Conservation (phyloP, 2,797 vertebrate species). For the Gymnothorax javanicus region DNA sequence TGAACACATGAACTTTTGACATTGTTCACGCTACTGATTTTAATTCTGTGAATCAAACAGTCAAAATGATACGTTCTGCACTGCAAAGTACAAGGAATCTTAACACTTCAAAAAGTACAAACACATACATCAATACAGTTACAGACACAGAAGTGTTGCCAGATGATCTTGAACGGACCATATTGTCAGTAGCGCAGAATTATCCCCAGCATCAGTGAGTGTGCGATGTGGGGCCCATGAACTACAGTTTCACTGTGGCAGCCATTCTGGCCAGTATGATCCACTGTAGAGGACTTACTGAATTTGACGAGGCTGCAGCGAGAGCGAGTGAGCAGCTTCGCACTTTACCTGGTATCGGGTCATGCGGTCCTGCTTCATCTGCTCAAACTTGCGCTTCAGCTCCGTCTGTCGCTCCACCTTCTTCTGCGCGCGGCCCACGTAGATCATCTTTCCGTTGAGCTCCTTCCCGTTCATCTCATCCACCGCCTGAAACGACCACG, state of each 20-base stretch:
- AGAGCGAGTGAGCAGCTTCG: background rate
- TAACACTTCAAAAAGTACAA: too few species aligned
- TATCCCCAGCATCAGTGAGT: constrained; percentile 58
- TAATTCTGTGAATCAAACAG: too few species aligned
- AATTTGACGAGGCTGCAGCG: constrained; percentile 70
- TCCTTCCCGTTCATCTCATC: constrained; percentile 99
- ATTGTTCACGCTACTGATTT: too few species aligned
- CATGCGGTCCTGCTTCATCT: constrained; percentile 98
- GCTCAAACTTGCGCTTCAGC: constrained; percentile 95
- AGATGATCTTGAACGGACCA: background rate
- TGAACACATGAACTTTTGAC: too few species aligned
- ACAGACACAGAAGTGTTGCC: background rate
- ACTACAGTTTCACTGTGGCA: constrained; percentile 63
- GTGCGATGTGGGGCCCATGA: constrained; percentile 59
- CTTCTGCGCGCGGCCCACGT: constrained; percentile 95
- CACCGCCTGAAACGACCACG: constrained; percentile 77
- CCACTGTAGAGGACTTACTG: constrained; percentile 55
- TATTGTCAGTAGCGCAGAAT: constrained; percentile 60
- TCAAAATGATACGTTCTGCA: too few species aligned
- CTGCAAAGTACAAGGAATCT: too few species aligned
- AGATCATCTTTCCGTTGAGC: constrained; percentile 91
- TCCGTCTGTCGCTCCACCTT: constrained; percentile 95
- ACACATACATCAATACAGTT: too few species aligned
- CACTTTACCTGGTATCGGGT: constrained; percentile 90
- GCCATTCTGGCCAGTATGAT: constrained; percentile 66